A percentile compares a stretch with the other conserved stretches of the same genome.
Evolutionary conservation across 92 coral and sea anemone species (phyloP).

Genomic region (Isaurus tuberculatus): DNA sequence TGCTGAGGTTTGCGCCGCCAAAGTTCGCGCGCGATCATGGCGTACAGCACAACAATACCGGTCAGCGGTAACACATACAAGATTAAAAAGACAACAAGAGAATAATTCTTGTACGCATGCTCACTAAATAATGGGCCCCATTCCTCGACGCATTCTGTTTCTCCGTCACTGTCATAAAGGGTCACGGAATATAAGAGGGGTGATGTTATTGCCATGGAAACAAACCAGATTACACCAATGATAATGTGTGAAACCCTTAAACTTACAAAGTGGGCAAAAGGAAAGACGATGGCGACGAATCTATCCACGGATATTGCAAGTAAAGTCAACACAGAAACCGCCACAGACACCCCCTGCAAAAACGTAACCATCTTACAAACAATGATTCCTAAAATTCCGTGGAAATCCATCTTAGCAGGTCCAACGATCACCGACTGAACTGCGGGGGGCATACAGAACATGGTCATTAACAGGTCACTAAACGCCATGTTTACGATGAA

Average conservation of each 20-base stretch:
- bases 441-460: slow-evolving; percentile 35
- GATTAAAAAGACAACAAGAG: slow-evolving; percentile 1
- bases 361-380: slow-evolving; percentile 47
- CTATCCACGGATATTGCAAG: slow-evolving; percentile 36
- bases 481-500: slow-evolving; percentile 42
- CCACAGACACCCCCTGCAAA: slow-evolving; percentile 36
- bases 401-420: slow-evolving; percentile 33
- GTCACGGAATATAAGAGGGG: slow-evolving; percentile 38
- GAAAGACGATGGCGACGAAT: slow-evolving; percentile 29
- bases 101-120: slow-evolving; percentile 16
- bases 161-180: slow-evolving; percentile 21
- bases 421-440: slow-evolving; percentile 29
- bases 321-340: slow-evolving; percentile 26
- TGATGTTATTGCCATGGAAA: slow-evolving; percentile 42
- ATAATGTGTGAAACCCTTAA: slow-evolving; percentile 29
- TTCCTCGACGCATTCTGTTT: not conserved
- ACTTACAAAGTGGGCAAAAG: slow-evolving; percentile 30
- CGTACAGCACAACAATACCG: slow-evolving; percentile 26
- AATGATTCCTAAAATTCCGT: slow-evolving; percentile 11
- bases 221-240: slow-evolving; percentile 19
- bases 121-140: slow-evolving; percentile 40
- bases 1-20: slow-evolving; percentile 24
- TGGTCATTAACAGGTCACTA: slow-evolving; percentile 35
- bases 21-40: slow-evolving; percentile 16
- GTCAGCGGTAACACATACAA: slow-evolving; percentile 39